These are phyloP conservation scores for Pelmatolapia mariae DNA, from an alignment of 2,113 vertebrate species.

Conservation along the genomic window DNA sequence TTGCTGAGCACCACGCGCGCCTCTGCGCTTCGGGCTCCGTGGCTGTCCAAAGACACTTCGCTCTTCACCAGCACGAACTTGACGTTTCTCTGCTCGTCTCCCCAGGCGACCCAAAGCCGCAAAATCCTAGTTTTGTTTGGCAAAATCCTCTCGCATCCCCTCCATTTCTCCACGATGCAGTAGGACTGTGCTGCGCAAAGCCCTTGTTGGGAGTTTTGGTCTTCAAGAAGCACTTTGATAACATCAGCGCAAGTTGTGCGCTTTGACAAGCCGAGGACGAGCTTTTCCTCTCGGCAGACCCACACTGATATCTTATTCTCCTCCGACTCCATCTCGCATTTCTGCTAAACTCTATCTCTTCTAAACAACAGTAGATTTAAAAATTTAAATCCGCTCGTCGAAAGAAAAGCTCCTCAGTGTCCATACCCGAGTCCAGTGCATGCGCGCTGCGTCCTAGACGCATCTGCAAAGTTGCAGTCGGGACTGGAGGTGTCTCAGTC, in stretches of 20 bases:
- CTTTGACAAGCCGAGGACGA: constrained; percentile 84
- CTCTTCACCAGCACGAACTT: constrained; percentile 86
- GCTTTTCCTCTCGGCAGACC: constrained; percentile 91
- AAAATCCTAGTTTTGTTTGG: constrained; percentile 87
- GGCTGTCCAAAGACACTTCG: constrained; percentile 79
- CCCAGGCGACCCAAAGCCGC: constrained; percentile 91
- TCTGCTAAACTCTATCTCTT: not conserved
- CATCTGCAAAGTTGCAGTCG: not conserved
- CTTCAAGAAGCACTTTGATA: constrained; percentile 82
- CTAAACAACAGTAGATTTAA: not conserved
- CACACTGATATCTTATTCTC: constrained; percentile 87
- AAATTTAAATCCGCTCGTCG: not conserved
- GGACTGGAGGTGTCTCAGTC: not conserved
- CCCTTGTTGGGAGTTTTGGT: constrained; percentile 65
- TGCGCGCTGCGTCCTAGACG: not conserved
- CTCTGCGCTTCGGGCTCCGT: constrained; percentile 84
- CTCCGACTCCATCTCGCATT: constrained; percentile 73
- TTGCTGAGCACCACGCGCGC: constrained; percentile 87
- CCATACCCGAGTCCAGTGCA: not conserved
- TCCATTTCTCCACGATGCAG: constrained; percentile 93
- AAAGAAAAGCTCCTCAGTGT: not conserved
- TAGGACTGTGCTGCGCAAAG: constrained; percentile 70
- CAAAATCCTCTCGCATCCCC: constrained; percentile 87
- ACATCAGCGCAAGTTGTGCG: constrained; percentile 92
- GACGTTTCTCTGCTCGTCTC: constrained; percentile 85